phyloP scores from a whole-genome alignment of 2,888 invertebrate species.

The Platycnemis pennipes region DNA sequence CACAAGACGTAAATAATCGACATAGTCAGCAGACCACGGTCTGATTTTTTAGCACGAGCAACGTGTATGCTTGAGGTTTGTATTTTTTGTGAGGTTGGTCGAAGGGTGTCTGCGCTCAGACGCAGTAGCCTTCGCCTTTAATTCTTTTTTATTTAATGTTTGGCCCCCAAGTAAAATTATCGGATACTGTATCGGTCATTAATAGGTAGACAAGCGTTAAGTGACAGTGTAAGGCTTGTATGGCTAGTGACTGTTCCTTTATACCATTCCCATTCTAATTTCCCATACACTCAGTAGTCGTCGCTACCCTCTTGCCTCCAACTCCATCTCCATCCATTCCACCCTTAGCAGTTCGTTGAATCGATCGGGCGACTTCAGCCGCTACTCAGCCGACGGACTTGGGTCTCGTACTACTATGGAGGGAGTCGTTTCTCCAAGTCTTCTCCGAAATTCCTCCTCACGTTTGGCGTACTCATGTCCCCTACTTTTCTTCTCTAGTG shows the following conservation, averaged over 20 bases:
- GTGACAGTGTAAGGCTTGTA: background rate
- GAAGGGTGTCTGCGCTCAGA: conserved; percentile 41
- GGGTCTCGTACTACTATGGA: background rate
- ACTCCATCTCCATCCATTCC: conserved; percentile 40
- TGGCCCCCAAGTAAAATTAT: background rate
- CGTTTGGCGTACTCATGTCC: background rate
- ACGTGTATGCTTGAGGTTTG: background rate
- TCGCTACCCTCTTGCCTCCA: conserved; percentile 12
- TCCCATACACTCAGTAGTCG: background rate
- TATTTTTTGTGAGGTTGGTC: conserved; percentile 44
- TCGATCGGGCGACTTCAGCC: conserved; percentile 55
- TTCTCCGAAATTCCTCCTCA: background rate
- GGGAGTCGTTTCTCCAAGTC: background rate
- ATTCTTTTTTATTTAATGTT: background rate
- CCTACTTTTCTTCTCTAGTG: too few relatives aligned
- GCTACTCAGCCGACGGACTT: conserved; percentile 15
- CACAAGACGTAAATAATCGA: background rate
- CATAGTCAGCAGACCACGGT: background rate
- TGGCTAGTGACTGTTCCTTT: background rate
- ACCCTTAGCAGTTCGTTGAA: conserved; percentile 57
- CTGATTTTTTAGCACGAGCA: background rate
- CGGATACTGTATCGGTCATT: background rate
- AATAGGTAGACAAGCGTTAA: background rate
- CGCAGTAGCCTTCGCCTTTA: background rate
- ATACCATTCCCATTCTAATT: background rate